A percentile compares a stretch with the other conserved stretches of the same genome.
These are phyloP conservation scores for Quadroppia sp. DNA, from an alignment of 2,888 invertebrate species.

Conservation along the genomic window DNA sequence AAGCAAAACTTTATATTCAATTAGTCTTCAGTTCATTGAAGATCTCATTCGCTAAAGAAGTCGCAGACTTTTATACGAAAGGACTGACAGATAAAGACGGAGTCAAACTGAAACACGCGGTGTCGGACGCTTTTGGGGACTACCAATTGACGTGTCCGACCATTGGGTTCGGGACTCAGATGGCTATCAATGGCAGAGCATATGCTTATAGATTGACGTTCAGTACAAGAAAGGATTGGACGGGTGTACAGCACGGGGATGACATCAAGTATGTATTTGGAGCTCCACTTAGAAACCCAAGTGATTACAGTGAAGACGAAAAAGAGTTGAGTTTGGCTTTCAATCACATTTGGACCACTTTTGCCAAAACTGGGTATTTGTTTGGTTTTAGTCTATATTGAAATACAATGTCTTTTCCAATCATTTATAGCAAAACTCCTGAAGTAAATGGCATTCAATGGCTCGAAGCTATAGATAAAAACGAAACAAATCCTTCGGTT, in stretches of 20 bases:
- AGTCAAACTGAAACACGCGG: slow-evolving; percentile 16
- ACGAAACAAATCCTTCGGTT: background rate
- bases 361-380: slow-evolving; percentile 24
- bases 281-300: background rate
- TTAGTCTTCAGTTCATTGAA: background rate
- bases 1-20: slow-evolving; percentile 20
- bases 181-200: slow-evolving; percentile 19
- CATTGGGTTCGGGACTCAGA: slow-evolving; percentile 17
- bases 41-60: background rate
- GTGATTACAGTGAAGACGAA: background rate
- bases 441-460: slow-evolving; percentile 5
- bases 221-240: slow-evolving; percentile 35
- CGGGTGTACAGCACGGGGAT: slow-evolving; percentile 38
- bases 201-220: slow-evolving; percentile 36
- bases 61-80: slow-evolving; percentile 2
- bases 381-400: background rate
- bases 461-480: slow-evolving; percentile 28
- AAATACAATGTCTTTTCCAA: background rate
- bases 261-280: slow-evolving; percentile 28
- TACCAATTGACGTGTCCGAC: slow-evolving; percentile 39
- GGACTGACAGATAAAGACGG: slow-evolving; percentile 32
- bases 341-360: slow-evolving; percentile 22
- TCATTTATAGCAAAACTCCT: background rate
- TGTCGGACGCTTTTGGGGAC: slow-evolving; percentile 37
- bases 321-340: background rate